Conservation (phyloP, 1,140 invertebrate genomes). For the Musca domestica region DNA sequence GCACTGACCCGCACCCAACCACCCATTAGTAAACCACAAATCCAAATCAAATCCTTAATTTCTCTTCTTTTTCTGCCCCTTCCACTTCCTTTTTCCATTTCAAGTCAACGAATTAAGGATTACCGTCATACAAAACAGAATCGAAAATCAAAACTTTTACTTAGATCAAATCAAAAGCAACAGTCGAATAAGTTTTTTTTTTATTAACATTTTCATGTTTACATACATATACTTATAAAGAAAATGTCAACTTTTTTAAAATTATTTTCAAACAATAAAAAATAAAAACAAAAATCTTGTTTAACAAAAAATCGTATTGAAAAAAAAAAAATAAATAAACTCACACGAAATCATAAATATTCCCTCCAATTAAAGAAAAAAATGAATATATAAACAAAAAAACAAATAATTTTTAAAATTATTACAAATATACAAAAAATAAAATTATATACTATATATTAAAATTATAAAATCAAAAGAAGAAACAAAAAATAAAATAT, state of each 20-base stretch:
- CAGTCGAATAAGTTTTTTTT: no score
- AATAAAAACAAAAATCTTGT: neutral
- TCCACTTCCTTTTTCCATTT: no score
- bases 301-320: constrained; percentile 1
- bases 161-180: no score
- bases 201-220: no score
- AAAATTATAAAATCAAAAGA: neutral
- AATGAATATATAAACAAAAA: neutral
- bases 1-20: no score
- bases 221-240: neutral
- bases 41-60: no score
- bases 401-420: constrained; percentile 21
- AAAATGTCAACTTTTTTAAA: neutral
- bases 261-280: neutral
- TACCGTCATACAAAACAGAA: no score
- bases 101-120: no score
- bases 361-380: constrained; percentile 53
- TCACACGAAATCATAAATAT: constrained; percentile 48
- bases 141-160: no score
- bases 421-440: constrained; percentile 17
- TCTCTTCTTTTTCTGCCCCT: no score
- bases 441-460: constrained; percentile 10
- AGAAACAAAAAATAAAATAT: neutral
- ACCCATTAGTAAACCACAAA: no score
- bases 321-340: neutral